Conservation (phyloP, 2,113 vertebrate genomes). For the Tragelaphus buxtoni region DNA sequence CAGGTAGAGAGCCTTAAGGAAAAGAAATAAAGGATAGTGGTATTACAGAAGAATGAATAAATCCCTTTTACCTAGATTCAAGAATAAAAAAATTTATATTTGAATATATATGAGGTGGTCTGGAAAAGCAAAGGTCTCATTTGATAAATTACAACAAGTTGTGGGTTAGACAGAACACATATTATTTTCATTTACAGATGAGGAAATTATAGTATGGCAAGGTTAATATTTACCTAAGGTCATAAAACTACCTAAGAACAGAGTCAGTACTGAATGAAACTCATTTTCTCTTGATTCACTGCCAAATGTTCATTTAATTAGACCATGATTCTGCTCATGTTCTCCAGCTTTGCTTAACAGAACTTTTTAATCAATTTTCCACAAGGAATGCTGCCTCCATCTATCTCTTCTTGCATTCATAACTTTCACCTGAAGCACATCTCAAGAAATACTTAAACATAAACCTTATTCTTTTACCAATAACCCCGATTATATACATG, state of each 20-base stretch:
- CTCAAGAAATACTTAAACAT: neutral
- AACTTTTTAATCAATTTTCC: neutral
- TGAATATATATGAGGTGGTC: neutral
- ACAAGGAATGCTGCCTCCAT: neutral
- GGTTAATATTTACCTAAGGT: neutral
- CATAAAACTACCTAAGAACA: slow-evolving; percentile 16
- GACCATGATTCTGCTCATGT: neutral
- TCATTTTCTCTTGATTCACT: slow-evolving; percentile 33
- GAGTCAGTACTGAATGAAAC: neutral
- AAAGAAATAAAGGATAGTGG: neutral
- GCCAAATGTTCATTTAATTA: slow-evolving; percentile 13
- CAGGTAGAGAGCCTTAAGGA: neutral
- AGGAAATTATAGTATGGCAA: neutral
- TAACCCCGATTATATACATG: neutral
- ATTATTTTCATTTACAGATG: neutral
- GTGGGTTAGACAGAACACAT: neutral
- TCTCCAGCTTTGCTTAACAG: neutral
- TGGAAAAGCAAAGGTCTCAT: neutral
- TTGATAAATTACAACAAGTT: neutral
- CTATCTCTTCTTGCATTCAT: neutral
- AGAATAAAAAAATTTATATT: neutral
- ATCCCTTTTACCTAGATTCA: neutral
- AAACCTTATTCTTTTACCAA: slow-evolving; percentile 2
- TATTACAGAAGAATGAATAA: neutral
- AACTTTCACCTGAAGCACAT: neutral